Base-by-base conservation (phyloP, 2,797 vertebrate genomes). In the Danio choprae region DNA sequence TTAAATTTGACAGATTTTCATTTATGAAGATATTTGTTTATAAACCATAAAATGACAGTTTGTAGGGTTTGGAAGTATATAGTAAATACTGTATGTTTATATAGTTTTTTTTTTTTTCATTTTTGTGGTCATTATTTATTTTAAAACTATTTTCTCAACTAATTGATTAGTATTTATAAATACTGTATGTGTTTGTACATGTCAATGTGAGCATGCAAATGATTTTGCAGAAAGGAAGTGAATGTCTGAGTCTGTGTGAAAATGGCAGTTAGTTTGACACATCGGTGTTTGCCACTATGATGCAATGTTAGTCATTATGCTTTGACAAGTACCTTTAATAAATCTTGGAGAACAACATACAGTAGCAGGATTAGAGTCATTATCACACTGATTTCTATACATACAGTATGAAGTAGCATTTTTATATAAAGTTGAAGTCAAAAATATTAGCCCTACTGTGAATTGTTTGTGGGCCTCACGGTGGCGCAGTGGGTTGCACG, bases 251-350 rank as follows among this genome's bases (percentile, higher is more conserved):
- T 62, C 10, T 44, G 64, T 43, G 58, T 58, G 51, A 36, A 65
- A 77, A 74, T 83, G 69, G 60, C 81, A 83, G 81, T 81, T 81
- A 29, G 29, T 29, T 29, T 76, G 67, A 13, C 79, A 83, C 81
- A 82, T 79, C 76, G 81, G 43, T 69, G 65, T 76, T 85, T 29
- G 22, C 76, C 53, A 55, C 60, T 72, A 9, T 71, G 53, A 16
- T 79, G 62, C 38, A 71, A 79, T 59, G 55, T 55, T 41, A 13
- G 48, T 62, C 46, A 40, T 38, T 77, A 18, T 55, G 65, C 44
- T 73, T 50, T 81, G 29, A 74, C 75, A 69, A 80, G 74, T 74
- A 70, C 64, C 72, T 81, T 59, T 63, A 74, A 12, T 62, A 9
- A 56, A 18, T 56, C 58, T 83, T 7, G 60, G 29, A 58, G 13